Conservation (phyloP, 2,888 invertebrate species). For the Idaea biselata region DNA sequence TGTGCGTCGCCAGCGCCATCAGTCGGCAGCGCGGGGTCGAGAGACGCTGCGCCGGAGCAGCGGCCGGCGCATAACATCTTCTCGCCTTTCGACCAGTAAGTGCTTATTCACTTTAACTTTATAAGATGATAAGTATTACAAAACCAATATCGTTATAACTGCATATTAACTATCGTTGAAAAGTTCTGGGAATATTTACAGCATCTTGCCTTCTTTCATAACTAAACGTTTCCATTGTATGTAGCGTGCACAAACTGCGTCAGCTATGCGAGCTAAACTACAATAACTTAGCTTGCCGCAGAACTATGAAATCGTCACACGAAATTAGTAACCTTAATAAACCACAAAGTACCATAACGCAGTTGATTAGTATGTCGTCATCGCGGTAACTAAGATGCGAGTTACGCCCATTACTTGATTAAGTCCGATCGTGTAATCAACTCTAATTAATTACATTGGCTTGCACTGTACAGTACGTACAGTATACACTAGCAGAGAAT, state of each 20-base stretch:
- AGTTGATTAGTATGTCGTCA: constrained; percentile 5
- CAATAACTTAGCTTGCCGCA: too few species aligned
- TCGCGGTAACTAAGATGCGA: constrained; percentile 16
- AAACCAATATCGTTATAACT: too few species aligned
- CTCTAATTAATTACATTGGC: constrained; percentile 72
- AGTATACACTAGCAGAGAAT: not conserved
- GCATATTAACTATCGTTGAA: too few species aligned
- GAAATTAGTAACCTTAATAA: not conserved
- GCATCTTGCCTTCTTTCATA: too few species aligned
- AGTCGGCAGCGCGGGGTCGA: constrained; percentile 68
- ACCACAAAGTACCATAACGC: not conserved
- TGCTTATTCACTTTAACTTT: constrained; percentile 18
- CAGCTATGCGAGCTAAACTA: too few species aligned
- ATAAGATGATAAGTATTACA: too few species aligned
- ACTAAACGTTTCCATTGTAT: too few species aligned
- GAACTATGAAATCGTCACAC: not conserved
- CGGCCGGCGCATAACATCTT: constrained; percentile 85
- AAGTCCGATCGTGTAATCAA: constrained; percentile 60
- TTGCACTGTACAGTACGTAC: constrained; percentile 5
- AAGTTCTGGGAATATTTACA: too few species aligned
- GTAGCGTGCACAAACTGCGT: too few species aligned
- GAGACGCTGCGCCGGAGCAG: constrained; percentile 81
- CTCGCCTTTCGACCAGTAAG: constrained; percentile 80
- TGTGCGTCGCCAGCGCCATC: constrained; percentile 72
- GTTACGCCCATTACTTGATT: constrained; percentile 63